phyloP scores from a whole-genome alignment of 2,888 invertebrate species.

The Allacma fusca region DNA sequence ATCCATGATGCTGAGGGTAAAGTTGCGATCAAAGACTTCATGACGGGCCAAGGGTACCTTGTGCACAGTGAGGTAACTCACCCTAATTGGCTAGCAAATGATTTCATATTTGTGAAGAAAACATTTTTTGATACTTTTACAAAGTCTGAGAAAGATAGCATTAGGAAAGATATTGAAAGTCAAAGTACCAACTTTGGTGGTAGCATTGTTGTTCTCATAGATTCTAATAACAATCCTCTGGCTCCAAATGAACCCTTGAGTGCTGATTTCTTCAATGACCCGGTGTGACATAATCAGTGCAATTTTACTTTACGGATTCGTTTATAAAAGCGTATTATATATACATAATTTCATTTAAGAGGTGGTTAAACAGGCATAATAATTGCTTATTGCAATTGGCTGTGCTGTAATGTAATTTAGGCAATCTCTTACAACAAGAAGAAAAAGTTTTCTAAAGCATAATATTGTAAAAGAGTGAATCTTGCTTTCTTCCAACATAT shows the following conservation, averaged over 20 bases:
- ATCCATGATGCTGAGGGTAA: conserved; percentile 65
- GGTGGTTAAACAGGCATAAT: too few relatives aligned
- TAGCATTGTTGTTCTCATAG: conserved; percentile 23
- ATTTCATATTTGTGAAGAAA: conserved; percentile 66
- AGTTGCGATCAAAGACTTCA: conserved; percentile 64
- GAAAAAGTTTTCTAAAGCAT: too few relatives aligned
- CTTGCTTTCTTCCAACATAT: too few relatives aligned
- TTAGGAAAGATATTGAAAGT: conserved; percentile 27
- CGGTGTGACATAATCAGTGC: background rate
- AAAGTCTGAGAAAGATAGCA: conserved; percentile 27
- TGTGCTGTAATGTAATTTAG: too few relatives aligned
- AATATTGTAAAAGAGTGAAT: too few relatives aligned
- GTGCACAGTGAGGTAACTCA: conserved; percentile 65
- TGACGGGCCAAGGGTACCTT: conserved; percentile 65
- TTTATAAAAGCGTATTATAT: too few relatives aligned
- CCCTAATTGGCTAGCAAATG: conserved; percentile 66
- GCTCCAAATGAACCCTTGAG: background rate
- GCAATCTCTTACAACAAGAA: too few relatives aligned
- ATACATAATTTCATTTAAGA: too few relatives aligned
- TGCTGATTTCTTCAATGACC: background rate
- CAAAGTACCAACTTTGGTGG: conserved; percentile 37
- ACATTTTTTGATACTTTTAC: conserved; percentile 46
- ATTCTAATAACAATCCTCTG: background rate
- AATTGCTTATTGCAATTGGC: too few relatives aligned
- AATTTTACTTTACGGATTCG: too few relatives aligned